Conservation (phyloP, 2,113 vertebrate genomes). For the Nettapus auritus region DNA sequence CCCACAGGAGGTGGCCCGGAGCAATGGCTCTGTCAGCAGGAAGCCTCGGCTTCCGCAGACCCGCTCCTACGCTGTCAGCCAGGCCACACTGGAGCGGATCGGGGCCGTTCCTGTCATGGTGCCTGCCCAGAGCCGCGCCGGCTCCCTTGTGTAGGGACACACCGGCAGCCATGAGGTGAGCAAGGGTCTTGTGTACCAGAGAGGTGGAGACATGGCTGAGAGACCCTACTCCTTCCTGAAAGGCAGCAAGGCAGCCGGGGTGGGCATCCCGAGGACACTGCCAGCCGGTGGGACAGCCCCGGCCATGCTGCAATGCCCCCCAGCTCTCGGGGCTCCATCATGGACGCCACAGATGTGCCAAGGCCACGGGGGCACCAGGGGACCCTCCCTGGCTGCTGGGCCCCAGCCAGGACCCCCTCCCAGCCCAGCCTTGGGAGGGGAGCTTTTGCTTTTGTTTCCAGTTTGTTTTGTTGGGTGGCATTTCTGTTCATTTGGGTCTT, state of each 20-base stretch:
- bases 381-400: background rate
- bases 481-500: slow-evolving; percentile 26
- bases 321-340: slow-evolving; percentile 26
- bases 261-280: background rate
- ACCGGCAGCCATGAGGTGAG: background rate
- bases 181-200: background rate
- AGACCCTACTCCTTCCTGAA: slow-evolving; percentile 41
- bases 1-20: slow-evolving; percentile 84
- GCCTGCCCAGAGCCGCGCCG: slow-evolving; percentile 93
- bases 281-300: background rate
- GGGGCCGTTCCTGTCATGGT: slow-evolving; percentile 97
- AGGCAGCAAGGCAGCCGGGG: background rate
- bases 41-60: slow-evolving; percentile 85
- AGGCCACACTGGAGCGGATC: slow-evolving; percentile 92
- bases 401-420: background rate
- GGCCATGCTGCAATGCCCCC: background rate
- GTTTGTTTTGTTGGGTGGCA: background rate
- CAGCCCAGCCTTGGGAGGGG: slow-evolving; percentile 14
- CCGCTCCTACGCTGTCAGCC: slow-evolving; percentile 90
- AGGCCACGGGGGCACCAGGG: slow-evolving; percentile 28
- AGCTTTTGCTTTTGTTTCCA: slow-evolving; percentile 19
- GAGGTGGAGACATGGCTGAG: background rate
- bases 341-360: slow-evolving; percentile 66
- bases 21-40: slow-evolving; percentile 87
- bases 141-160: slow-evolving; percentile 88